Evolutionary conservation across 2,113 vertebrate species (phyloP), one percentile per base, ranked within the genome.

Genomic region (Crotalus helleri): DNA sequence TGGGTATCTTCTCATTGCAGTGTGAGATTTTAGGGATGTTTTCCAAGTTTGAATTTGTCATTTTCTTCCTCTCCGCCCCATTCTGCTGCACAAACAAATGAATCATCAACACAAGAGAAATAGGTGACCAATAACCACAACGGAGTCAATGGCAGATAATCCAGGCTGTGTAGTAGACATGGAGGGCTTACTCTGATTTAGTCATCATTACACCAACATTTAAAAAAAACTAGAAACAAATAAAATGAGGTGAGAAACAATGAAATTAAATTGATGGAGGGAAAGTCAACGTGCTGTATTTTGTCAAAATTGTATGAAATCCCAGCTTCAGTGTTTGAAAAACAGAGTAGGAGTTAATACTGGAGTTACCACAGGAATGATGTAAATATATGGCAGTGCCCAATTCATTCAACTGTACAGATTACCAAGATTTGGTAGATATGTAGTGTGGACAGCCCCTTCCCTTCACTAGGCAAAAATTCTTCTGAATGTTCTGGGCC

Each of bases 61-160:
- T 88, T 6, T 49, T 61, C 91, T 74, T 92, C 51, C 10, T 55
- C 51, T 17, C 15, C 7, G 58, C 9, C 24, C 29, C 85, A 12
- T 64, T 39, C 39, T 89, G 59, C 89, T 92, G 17, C 92, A 81
- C 51, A 92, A 92, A 24, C 51, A 88, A 49, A 69, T 88, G 87
- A 92, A 26, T 85, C 3, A 54, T 61, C 64, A 24, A n/a, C 86
- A 33, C 19, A 13, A 13, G 39, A 4, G 24, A 21, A 21, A 26
- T 17, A 46, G 23, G 1, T 46, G 8, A 44, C 53, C 89, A 44
- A 51, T 26, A 74, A 49, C 24, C 26, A 89, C 15, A 85, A 33
- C 26, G 46, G 53, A 89, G 39, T 39, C 26, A 89, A 89, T 0
- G 46, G 51, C 61, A 64, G 29, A 74, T 89, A 39, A 74, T 21